A percentile compares a stretch with the other conserved stretches of the same genome.
Evolutionary conservation across 1,140 invertebrate genomes (phyloP).

Genomic region (Araneus ventricosus): DNA sequence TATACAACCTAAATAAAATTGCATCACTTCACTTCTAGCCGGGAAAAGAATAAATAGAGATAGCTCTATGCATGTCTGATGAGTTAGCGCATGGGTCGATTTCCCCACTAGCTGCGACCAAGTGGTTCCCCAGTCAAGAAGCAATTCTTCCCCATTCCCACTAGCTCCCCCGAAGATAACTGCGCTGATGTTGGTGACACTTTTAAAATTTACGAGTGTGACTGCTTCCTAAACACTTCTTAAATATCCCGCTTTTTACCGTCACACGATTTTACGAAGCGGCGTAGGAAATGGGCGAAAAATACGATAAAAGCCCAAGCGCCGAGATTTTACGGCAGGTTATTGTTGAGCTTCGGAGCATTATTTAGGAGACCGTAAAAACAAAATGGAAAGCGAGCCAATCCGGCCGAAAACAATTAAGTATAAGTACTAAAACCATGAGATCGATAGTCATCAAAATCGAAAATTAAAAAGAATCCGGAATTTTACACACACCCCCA

Average conservation of each 20-base stretch:
- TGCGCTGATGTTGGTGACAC: conserved; percentile 51
- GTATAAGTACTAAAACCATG: conserved; percentile 10
- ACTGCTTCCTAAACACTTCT: conserved; percentile 27
- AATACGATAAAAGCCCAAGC: conserved; percentile 37
- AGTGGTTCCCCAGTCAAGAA: conserved; percentile 3
- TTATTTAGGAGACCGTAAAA: conserved; percentile 38
- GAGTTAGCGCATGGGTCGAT: conserved; percentile 35
- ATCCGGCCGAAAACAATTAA: conserved; percentile 37
- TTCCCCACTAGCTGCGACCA: not conserved
- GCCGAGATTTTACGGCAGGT: conserved; percentile 44
- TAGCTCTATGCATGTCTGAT: conserved; percentile 27
- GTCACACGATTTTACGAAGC: conserved; percentile 38
- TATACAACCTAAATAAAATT: not conserved
- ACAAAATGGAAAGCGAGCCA: conserved; percentile 37
- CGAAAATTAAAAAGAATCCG: conserved; percentile 23
- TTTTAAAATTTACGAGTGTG: conserved; percentile 61
- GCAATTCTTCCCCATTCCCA: conserved; percentile 30
- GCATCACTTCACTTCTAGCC: not conserved
- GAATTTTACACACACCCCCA: not conserved
- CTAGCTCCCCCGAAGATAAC: conserved; percentile 36
- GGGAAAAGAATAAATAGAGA: conserved; percentile 20
- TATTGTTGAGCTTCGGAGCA: conserved; percentile 34
- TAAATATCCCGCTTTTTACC: conserved; percentile 54
- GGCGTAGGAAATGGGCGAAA: conserved; percentile 41
- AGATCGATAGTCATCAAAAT: conserved; percentile 21